Percentiles rank a stretch among this genome's conserved stretches.
Conservation (phyloP, 2,797 vertebrate genomes). For the Argya squamiceps region DNA sequence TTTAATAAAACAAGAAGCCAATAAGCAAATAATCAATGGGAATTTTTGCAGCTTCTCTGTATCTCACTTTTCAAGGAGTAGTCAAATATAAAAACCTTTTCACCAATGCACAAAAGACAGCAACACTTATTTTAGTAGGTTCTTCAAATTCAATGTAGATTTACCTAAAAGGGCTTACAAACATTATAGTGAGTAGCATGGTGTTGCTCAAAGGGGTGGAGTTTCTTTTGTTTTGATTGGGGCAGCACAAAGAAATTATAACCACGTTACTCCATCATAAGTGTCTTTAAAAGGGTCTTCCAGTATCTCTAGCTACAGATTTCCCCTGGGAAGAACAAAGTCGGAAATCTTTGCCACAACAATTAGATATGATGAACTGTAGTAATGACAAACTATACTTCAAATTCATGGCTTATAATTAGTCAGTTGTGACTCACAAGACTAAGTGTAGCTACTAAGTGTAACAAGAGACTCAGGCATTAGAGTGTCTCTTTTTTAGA, state of each 20-base stretch:
- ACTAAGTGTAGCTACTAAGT: background rate
- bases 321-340: background rate
- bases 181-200: background rate
- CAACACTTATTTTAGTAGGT: background rate
- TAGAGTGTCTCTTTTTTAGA: background rate
- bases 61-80: background rate
- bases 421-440: background rate
- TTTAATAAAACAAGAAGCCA: background rate
- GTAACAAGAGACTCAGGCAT: background rate
- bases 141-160: background rate
- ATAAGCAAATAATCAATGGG: background rate
- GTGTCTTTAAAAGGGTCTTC: background rate
- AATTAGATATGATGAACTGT: background rate
- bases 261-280: accelerated
- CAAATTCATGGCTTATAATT: background rate
- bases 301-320: background rate
- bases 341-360: background rate
- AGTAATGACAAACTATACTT: background rate
- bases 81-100: background rate
- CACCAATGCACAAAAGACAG: background rate
- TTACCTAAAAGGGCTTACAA: background rate
- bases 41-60: background rate
- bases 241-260: background rate
- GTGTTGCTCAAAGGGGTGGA: background rate
- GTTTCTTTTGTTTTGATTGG: background rate